phyloP scores from a whole-genome alignment of 1,140 invertebrate genomes.

The Scaptomyza montana region DNA sequence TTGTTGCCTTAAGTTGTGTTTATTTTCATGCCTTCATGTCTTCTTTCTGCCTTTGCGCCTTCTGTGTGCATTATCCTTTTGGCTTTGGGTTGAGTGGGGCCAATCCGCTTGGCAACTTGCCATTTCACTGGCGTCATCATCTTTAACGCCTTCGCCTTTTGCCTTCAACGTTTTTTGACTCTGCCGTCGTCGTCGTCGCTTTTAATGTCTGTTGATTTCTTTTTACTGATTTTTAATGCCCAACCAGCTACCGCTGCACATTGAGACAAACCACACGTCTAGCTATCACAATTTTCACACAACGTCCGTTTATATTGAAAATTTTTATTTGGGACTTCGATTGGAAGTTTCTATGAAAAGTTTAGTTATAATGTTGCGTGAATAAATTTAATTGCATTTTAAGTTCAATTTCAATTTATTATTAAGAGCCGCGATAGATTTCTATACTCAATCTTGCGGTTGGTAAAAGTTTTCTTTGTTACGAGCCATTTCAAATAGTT shows the following conservation, averaged over 20 bases:
- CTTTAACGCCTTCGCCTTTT: slow-evolving; percentile 47
- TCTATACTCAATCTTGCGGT: no score
- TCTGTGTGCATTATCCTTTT: slow-evolving; percentile 46
- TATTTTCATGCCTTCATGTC: slow-evolving; percentile 64
- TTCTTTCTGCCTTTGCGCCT: slow-evolving; percentile 8
- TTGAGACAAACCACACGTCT: not conserved
- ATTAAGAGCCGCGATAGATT: no score
- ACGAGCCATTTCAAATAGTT: no score
- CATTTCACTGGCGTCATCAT: slow-evolving; percentile 50
- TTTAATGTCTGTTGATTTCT: slow-evolving; percentile 69
- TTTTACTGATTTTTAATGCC: slow-evolving; percentile 69
- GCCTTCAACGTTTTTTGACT: not conserved
- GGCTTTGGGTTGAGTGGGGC: slow-evolving; percentile 11
- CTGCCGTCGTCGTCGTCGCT: slow-evolving; percentile 33
- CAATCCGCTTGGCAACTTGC: slow-evolving; percentile 44
- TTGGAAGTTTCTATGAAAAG: no score
- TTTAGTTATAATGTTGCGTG: no score
- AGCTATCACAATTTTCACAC: no score
- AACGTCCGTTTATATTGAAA: no score
- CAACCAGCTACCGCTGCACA: slow-evolving; percentile 28
- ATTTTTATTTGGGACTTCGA: no score
- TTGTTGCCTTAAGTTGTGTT: slow-evolving; percentile 57
- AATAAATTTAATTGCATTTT: no score
- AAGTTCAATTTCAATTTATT: no score
- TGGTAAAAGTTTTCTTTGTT: no score